These are phyloP conservation scores for Cichlasoma orientale DNA, from an alignment of 2,797 vertebrate species.

Conservation along the genomic window DNA sequence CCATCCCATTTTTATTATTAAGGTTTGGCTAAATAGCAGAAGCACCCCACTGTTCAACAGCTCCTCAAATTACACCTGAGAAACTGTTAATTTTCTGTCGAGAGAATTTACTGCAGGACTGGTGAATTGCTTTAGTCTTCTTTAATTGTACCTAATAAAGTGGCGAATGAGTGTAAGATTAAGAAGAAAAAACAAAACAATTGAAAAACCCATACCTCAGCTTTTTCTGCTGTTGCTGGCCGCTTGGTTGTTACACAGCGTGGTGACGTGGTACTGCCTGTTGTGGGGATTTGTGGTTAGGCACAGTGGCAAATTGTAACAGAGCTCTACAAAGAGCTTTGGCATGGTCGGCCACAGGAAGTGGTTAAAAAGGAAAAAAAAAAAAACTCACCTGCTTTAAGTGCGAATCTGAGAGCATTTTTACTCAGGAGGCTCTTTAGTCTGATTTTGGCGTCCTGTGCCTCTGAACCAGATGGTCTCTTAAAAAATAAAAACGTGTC, in stretches of 20 bases:
- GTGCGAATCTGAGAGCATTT: constrained; percentile 80
- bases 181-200: background rate
- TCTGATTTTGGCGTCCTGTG: constrained; percentile 77
- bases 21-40: background rate
- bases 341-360: background rate
- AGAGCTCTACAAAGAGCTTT: background rate
- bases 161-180: background rate
- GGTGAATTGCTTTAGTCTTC: background rate
- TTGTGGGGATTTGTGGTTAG: background rate
- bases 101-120: background rate
- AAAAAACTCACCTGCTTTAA: constrained; percentile 80
- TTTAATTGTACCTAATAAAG: background rate
- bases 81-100: background rate
- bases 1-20: background rate
- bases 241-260: constrained; percentile 58
- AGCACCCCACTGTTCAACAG: background rate
- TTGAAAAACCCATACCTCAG: constrained; percentile 45
- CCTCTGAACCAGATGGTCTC: constrained; percentile 52
- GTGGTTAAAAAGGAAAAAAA: fast-evolving
- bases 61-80: background rate
- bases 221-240: background rate
- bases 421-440: constrained; percentile 90
- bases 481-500: constrained; percentile 2
- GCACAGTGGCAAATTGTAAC: background rate
- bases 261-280: constrained; percentile 39